phyloP scores from a whole-genome alignment of 1,140 invertebrate species.

The Gonioctena quinquepunctata region DNA sequence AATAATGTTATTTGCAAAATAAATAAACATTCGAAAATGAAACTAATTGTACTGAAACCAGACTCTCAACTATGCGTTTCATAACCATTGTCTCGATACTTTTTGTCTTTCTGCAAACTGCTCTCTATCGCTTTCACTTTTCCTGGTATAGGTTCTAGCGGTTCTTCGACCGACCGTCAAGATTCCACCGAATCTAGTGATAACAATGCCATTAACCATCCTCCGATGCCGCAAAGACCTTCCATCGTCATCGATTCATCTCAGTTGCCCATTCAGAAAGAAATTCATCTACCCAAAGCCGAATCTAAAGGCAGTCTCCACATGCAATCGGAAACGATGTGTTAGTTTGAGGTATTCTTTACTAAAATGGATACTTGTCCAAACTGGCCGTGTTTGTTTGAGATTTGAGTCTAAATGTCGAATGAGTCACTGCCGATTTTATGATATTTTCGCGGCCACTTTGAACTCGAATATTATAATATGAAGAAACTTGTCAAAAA shows the following conservation, averaged over 20 bases:
- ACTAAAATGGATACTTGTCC: too few species aligned
- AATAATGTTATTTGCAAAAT: too few species aligned
- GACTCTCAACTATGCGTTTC: too few species aligned
- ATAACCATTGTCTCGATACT: too few species aligned
- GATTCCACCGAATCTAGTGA: constrained; percentile 48
- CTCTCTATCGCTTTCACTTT: not conserved
- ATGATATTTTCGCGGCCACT: too few species aligned
- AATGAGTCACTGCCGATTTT: too few species aligned
- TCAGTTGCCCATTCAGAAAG: constrained; percentile 58
- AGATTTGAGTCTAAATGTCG: too few species aligned
- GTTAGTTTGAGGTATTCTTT: constrained; percentile 41
- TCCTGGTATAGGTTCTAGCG: constrained; percentile 28
- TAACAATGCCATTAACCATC: constrained; percentile 34
- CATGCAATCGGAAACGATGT: constrained; percentile 62
- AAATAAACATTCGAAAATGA: too few species aligned
- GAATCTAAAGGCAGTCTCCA: constrained; percentile 54
- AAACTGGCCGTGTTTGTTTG: not conserved
- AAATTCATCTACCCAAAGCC: constrained; percentile 55
- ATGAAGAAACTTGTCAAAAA: too few species aligned
- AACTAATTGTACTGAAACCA: too few species aligned
- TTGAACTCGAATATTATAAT: too few species aligned
- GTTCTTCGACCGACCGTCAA: constrained; percentile 44
- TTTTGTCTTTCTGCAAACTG: not conserved
- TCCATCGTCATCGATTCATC: constrained; percentile 62
- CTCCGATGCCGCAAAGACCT: constrained; percentile 57